Percentiles rank a stretch among this genome's conserved stretches.
phyloP scores from a whole-genome alignment of 2,113 vertebrate genomes.

The Rallus limicola region DNA sequence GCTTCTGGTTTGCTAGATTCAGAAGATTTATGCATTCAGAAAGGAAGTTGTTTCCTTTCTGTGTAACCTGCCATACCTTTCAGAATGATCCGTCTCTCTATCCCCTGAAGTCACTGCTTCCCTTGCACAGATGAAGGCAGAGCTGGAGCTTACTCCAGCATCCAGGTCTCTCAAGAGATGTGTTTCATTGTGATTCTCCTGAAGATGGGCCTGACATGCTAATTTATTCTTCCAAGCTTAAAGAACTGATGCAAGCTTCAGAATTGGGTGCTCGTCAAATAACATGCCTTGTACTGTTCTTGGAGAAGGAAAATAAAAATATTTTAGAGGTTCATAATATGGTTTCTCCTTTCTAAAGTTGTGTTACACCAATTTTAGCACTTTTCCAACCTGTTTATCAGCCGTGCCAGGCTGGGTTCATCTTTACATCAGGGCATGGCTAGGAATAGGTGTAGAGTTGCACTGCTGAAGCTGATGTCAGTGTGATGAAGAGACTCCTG shows the following conservation, averaged over 20 bases:
- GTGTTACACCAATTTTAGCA: not conserved
- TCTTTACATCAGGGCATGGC: not conserved
- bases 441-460: not conserved
- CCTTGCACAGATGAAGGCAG: not conserved
- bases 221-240: not conserved
- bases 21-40: not conserved
- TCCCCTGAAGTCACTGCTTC: not conserved
- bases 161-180: not conserved
- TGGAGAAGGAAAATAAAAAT: not conserved
- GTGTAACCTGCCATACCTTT: not conserved
- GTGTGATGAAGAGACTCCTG: not conserved
- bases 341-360: not conserved
- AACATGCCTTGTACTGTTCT: not conserved
- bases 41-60: not conserved
- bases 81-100: fast-evolving
- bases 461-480: not conserved
- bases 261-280: not conserved
- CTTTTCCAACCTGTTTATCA: not conserved
- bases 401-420: not conserved
- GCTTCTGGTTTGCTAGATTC: not conserved
- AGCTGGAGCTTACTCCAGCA: not conserved
- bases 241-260: not conserved
- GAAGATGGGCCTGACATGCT: not conserved
- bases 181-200: not conserved
- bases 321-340: not conserved